Percentiles rank a stretch among this genome's conserved stretches.
phyloP scores from a whole-genome alignment of 2,797 vertebrate species.

The Sternarchorhynchus goeldii region DNA sequence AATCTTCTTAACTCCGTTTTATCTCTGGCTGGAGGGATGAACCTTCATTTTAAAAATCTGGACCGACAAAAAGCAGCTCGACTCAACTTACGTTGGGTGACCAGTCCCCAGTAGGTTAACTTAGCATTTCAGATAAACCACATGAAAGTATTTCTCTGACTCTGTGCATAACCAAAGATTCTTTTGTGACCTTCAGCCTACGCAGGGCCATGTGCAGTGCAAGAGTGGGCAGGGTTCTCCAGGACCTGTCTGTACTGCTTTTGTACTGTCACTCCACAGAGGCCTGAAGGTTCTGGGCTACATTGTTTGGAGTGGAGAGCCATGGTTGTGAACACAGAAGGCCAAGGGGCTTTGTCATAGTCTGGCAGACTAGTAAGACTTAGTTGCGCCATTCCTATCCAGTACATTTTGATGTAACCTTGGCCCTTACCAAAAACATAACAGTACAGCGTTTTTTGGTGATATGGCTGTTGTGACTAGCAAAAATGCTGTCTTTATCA shows the following conservation, averaged over 20 bases:
- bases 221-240: conserved; percentile 24
- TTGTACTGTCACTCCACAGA: conserved; percentile 35
- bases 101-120: neutral
- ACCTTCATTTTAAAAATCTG: neutral
- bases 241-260: conserved; percentile 39
- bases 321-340: conserved; percentile 47
- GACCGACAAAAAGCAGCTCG: neutral
- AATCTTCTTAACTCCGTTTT: no score
- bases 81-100: neutral
- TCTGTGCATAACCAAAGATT: conserved; percentile 25
- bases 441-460: no score
- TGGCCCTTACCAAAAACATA: no score
- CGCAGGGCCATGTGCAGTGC: conserved; percentile 15
- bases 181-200: conserved; percentile 37
- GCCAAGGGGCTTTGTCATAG: conserved; percentile 29
- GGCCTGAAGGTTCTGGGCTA: conserved; percentile 25
- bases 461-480: no score
- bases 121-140: neutral
- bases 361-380: conserved; percentile 30
- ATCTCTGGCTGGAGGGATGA: neutral
- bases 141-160: conserved; percentile 15
- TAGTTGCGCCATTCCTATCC: no score
- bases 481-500: no score
- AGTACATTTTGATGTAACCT: no score
- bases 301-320: conserved; percentile 42